A percentile compares a stretch with the other conserved stretches of the same genome.
These are phyloP conservation scores for Euura lappo DNA, from an alignment of 1,140 invertebrate species.

Conservation along the genomic window DNA sequence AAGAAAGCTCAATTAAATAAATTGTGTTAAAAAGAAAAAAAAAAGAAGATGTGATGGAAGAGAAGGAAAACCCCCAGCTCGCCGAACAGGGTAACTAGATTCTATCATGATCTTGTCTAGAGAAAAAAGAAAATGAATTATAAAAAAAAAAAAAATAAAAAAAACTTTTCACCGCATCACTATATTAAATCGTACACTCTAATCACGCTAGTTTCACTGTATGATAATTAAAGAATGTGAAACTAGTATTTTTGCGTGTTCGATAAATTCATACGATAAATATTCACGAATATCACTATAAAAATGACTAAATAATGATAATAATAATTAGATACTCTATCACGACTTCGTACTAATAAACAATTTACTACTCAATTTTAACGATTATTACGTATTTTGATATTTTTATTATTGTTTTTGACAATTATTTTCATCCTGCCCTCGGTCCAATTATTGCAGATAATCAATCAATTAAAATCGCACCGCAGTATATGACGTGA, in stretches of 20 bases:
- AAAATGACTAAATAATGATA: not conserved
- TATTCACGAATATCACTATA: slow-evolving; percentile 35
- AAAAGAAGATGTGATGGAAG: slow-evolving; percentile 30
- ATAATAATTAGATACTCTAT: slow-evolving; percentile 33
- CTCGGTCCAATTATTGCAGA: too few species aligned
- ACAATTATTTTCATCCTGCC: too few species aligned
- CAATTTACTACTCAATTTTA: slow-evolving; percentile 55
- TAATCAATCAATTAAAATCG: too few species aligned
- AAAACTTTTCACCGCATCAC: slow-evolving; percentile 5
- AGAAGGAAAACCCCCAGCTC: slow-evolving; percentile 40
- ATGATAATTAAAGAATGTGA: too few species aligned
- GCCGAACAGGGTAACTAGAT: slow-evolving; percentile 55
- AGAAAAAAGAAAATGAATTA: slow-evolving; percentile 32
- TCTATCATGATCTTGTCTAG: slow-evolving; percentile 52
- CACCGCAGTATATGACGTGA: too few species aligned
- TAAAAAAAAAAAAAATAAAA: slow-evolving; percentile 23
- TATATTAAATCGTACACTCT: too few species aligned
- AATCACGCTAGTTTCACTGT: too few species aligned
- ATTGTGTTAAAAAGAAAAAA: too few species aligned
- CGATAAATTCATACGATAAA: not conserved
- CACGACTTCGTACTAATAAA: slow-evolving; percentile 56
- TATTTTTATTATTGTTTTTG: not conserved
- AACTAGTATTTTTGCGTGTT: too few species aligned
- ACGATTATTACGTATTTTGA: not conserved
- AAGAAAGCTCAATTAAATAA: not conserved